Evolutionary conservation across 2,113 vertebrate genomes (phyloP).

Genomic region (Indicator indicator): DNA sequence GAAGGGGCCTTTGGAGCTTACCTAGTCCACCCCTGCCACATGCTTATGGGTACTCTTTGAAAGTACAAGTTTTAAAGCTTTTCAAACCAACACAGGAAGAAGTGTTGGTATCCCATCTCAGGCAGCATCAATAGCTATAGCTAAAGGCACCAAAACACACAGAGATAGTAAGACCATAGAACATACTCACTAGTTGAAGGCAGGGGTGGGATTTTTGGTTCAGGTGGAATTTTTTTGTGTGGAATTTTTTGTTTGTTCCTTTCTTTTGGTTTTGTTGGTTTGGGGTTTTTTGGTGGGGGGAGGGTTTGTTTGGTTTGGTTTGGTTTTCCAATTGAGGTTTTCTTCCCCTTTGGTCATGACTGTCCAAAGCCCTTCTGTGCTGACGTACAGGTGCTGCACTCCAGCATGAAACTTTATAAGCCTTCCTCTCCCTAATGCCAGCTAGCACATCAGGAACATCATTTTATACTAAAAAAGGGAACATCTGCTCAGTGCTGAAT

Average conservation of each 20-base stretch:
- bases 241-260: too few species aligned
- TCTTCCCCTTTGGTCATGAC: neutral
- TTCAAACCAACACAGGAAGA: neutral
- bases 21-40: too few species aligned
- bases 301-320: too few species aligned
- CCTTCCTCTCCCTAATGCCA: neutral
- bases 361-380: neutral
- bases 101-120: neutral
- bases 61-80: neutral
- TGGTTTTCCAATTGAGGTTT: neutral
- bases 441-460: neutral
- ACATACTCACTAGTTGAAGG: neutral
- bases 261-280: too few species aligned
- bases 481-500: slow-evolving; percentile 3
- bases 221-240: neutral
- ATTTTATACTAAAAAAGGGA: slow-evolving; percentile 64
- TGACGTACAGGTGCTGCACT: neutral
- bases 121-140: neutral
- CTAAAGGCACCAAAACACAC: neutral
- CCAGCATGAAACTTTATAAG: neutral
- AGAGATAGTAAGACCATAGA: neutral
- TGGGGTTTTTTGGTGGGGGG: too few species aligned
- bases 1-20: too few species aligned
- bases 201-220: neutral
- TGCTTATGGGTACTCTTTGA: neutral